Evolutionary conservation across 2,797 vertebrate genomes (phyloP), one percentile per base, ranked within the genome.

Genomic region (Lutjanus campechanus): DNA sequence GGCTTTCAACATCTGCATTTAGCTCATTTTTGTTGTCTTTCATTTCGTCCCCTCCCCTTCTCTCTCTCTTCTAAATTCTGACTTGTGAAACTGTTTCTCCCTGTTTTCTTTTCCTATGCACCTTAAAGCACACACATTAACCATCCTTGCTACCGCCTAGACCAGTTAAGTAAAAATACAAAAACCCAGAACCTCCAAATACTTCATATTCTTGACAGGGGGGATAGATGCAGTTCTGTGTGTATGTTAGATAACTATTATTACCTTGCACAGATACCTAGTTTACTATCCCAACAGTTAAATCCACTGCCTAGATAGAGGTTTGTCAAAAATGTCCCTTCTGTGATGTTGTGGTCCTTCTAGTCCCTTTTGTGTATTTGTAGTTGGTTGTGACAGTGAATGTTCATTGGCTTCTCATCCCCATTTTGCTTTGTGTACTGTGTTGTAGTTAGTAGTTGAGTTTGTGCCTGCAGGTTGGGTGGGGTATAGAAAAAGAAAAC

Each of bases 111-210:
- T 97, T 96, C 94, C 95, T 94, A 91, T 93, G 94, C 97, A 97
- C 96, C 96, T 97, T 97, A 97, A 98, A 99, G 98, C 97, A 99
- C 98, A 98, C 97, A 99, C 97, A 99, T 99, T 98, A 99, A 98
- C 95, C 98, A 99, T 98, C 98, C 98, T 97, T 99, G 98, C 98
- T 99, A 99, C 98, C 98, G 97, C 97, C 98, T 99, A 98, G 98
- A 99, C 97, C 98, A 99, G 98, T 99, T 99, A 99, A 99, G 98
- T 99, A 98, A 98, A 97, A 96, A 95, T 89, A 91, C 78, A 82
- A 93, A 93, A 92, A 87, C 83, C 88, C 89, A 87, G 73, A 93
- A 88, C 79, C 76, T 90, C 73, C 85, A 79, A 88, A 77, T 89
- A 80, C 69, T 79, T 73, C 40, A 44, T 87, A 63, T 86, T 79